These are phyloP conservation scores for Okapia johnstoni DNA, from an alignment of 2,113 vertebrate species.

Conservation along the genomic window DNA sequence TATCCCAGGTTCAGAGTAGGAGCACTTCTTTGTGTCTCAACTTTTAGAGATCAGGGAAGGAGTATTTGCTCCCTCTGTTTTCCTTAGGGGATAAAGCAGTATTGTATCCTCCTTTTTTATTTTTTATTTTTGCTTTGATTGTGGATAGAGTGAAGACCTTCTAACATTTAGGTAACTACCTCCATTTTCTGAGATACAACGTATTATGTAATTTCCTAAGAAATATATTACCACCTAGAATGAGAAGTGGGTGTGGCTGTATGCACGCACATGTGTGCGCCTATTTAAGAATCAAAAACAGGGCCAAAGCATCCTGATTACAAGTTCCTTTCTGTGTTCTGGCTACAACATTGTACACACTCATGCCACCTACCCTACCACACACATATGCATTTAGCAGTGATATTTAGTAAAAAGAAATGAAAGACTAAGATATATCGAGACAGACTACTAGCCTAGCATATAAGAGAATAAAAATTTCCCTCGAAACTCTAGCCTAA, in stretches of 20 bases:
- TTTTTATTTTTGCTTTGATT: background rate
- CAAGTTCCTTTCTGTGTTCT: background rate
- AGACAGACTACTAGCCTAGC: background rate
- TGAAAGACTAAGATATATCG: background rate
- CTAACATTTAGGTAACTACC: background rate
- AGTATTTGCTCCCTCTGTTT: background rate
- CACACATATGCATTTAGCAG: background rate
- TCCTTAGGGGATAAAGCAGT: background rate
- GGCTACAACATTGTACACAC: no score
- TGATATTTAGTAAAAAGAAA: background rate
- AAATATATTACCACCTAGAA: background rate
- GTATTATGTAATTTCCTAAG: background rate
- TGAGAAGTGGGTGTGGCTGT: background rate
- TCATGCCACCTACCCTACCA: no score
- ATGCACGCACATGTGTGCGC: rapidly evolving
- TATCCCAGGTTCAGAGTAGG: background rate
- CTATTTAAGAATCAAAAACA: background rate
- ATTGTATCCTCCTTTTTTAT: background rate
- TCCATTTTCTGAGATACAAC: background rate
- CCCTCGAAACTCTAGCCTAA: background rate
- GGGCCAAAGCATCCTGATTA: background rate
- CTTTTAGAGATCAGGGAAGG: background rate
- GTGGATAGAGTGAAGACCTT: background rate
- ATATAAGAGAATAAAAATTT: background rate
- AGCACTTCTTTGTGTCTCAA: background rate